Base-by-base conservation (phyloP, 2,113 vertebrate species). In the Mionectes macconnelli region DNA sequence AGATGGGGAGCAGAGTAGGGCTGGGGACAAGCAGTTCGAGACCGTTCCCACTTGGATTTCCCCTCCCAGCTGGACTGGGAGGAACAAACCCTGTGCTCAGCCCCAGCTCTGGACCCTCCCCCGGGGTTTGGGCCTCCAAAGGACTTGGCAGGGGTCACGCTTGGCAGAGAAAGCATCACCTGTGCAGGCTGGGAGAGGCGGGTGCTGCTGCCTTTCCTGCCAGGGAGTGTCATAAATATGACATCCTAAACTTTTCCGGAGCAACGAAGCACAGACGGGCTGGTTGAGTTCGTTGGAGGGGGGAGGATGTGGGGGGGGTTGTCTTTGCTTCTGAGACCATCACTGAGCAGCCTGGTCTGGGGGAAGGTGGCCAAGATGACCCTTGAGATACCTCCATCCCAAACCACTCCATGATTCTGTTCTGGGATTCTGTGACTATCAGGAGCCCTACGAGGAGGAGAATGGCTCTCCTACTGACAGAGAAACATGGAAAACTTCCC, bases 11-110 rank as follows among this genome's bases (percentile, higher is more conserved):
- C 42, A 15, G 79, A 68, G 64, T 44, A 12, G 73, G 45, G 49
- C 8, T 63, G 78, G 73, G 92, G 77, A 87, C 68, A 20, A 40
- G 52, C 78, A 72, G 47, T 40, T 60, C 7, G 3, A 20, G 35
- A 31, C 60, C 13, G 3, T 62, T 86, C 49, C 76, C 9, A 0
- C 44, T 59, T 7, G 80, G 66, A 56, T 69, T 88, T 74, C 27
- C 56, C 70, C 86, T 90, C 56, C 79, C 27, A 0, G 12, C 63
- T 25, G 47, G 42, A 42, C 33, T 20, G 69, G 56, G 20, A 39
- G 44, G 15, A 17, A 12, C 1, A 1, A 59, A 35, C 56, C 0
- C 83, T 3, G 1, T 0, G 31, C 68, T 67, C 67, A 14, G 52
- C 31, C 64, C 64, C 45, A 10, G 44, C 45, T 14, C 39, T 1